phyloP scores from a whole-genome alignment of 2,113 vertebrate genomes.

The Muscicapa adusta region DNA sequence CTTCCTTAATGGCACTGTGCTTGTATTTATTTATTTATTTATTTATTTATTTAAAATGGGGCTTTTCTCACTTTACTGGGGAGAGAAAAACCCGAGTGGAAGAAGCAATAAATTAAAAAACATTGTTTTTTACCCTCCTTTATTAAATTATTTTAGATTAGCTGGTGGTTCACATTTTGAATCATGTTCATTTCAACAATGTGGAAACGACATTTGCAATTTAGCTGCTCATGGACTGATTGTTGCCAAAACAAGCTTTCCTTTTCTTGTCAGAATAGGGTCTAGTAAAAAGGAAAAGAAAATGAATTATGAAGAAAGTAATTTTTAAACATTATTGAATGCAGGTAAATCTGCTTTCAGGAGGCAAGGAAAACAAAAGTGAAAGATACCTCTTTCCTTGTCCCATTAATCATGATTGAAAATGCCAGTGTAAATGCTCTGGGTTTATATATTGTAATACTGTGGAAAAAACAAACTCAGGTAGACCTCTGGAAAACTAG shows the following conservation, averaged over 20 bases:
- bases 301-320: background rate
- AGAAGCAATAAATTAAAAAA: background rate
- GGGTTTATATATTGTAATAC: fast-evolving
- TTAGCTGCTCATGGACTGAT: background rate
- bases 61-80: background rate
- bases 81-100: background rate
- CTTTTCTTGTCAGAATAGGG: background rate
- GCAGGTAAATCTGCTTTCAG: background rate
- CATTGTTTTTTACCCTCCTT: background rate
- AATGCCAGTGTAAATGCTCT: background rate
- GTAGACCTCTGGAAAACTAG: background rate
- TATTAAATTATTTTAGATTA: background rate
- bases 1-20: background rate
- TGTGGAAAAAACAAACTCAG: background rate
- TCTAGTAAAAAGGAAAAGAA: background rate
- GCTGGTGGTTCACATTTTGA: background rate
- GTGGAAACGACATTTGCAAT: background rate
- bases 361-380: background rate
- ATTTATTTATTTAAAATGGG: background rate
- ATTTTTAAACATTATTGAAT: background rate
- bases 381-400: background rate
- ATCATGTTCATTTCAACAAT: background rate
- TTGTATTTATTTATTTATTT: background rate
- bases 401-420: background rate
- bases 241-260: background rate